Base-by-base conservation (phyloP, 1,140 invertebrate genomes). In the Dendrolimus punctatus region DNA sequence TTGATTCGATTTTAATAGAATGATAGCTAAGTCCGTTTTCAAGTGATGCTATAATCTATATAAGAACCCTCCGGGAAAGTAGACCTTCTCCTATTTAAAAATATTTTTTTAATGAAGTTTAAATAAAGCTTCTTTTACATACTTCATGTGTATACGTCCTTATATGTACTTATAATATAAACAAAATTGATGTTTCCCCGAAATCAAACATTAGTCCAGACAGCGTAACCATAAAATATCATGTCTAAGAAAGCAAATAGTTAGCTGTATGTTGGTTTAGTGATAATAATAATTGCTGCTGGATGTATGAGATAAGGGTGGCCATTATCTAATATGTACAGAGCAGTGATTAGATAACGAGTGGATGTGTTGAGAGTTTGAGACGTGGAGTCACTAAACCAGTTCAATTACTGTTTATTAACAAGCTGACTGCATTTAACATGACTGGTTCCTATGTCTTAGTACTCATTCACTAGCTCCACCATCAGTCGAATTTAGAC, bases 201-300 rank as follows among this genome's bases (percentile, higher is more conserved):
- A 23, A 23, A 23, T 45, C 40, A 41, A 45, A 41, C 41, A 7
- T 57, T 40, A 23, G 23, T 23, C 23, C 23, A 23, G 23, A 23
- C 23, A 23, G 3, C 40, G 58, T 60, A 49, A 76, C 69, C 61
- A 66, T 47, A 58, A 51, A 64, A 68, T 76, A 80, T 78, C 69
- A 70, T 68, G 66, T 56, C 54, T 53, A 71, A 80, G 64, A 73
- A 76, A 73, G 73, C 71, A 82, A 82, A 82, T 82, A 82, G 68
- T 62, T 65, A 67, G 65, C 59, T 51, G 57, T 53, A 46, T 78
- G 71, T 81, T 76, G 59, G 73, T 73, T 75, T 67, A 71, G 45
- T 67, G 80, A 84, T 82, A 81, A 76, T 73, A 80, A 80, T 82
- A 80, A 80, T 82, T 82, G 79, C 80, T 76, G 79, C 73, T 82